Evolutionary conservation across 2,888 invertebrate species (phyloP).

Genomic region (Stenotaenia linearis): DNA sequence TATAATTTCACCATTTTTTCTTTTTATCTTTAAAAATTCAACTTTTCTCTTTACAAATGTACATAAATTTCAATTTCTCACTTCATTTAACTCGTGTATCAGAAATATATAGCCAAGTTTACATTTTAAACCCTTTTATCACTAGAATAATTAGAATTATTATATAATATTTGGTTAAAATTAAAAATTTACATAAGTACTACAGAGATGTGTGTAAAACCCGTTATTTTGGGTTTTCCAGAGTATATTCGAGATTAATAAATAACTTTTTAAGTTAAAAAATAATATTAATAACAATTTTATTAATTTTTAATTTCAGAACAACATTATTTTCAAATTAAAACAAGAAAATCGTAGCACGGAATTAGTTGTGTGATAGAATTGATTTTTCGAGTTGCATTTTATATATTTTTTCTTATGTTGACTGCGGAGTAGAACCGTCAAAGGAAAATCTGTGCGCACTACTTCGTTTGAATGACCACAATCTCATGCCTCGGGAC

Average conservation of each 20-base stretch:
- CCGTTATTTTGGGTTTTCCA: background rate
- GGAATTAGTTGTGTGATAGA: too few species aligned
- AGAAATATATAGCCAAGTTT: background rate
- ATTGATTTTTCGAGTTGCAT: too few species aligned
- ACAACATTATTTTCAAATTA: background rate
- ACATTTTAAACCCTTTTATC: background rate
- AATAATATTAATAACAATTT: background rate
- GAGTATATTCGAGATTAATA: background rate
- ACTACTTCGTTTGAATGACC: background rate
- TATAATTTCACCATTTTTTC: background rate
- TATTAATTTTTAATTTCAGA: background rate
- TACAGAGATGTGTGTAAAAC: background rate
- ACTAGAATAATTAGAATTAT: background rate
- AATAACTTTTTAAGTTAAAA: background rate
- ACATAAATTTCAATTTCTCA: background rate
- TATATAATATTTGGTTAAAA: background rate
- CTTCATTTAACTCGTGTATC: background rate
- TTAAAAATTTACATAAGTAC: background rate
- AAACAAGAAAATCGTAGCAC: too few species aligned
- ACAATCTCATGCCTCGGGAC: background rate
- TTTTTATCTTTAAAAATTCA: background rate
- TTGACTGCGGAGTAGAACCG: background rate
- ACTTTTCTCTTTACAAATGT: background rate
- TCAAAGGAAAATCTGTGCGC: background rate
- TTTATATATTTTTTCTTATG: background rate